phyloP scores from a whole-genome alignment of 1,140 invertebrate species.

The Paraescarpia echinospica region DNA sequence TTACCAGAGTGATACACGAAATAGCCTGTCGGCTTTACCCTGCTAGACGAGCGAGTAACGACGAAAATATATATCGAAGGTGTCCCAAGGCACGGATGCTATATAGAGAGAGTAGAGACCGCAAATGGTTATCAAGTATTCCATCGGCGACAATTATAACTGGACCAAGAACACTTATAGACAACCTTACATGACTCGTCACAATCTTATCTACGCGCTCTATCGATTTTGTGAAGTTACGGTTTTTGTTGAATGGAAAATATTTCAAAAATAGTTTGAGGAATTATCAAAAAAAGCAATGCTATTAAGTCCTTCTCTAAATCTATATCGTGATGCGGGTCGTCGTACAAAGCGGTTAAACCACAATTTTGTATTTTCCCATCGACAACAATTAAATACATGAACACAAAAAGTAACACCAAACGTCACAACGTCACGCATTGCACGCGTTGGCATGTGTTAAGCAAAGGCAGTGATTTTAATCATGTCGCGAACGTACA shows the following conservation, averaged over 20 bases:
- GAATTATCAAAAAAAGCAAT: neutral
- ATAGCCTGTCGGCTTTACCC: no score
- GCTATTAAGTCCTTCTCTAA: neutral
- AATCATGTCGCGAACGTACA: no score
- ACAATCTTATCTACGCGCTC: neutral
- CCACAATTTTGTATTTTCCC: neutral
- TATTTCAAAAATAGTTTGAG: neutral
- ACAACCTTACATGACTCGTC: neutral
- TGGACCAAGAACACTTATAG: neutral
- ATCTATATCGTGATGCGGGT: neutral
- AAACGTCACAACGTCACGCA: neutral
- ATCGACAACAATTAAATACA: neutral
- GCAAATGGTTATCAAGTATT: neutral
- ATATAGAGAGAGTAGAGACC: neutral
- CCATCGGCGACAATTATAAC: neutral
- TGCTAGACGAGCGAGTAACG: no score
- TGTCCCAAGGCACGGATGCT: neutral
- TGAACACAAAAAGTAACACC: neutral
- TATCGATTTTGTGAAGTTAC: neutral
- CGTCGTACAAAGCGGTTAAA: neutral
- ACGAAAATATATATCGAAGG: no score
- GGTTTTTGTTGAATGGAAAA: neutral
- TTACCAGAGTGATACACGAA: neutral
- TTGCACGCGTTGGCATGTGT: neutral
- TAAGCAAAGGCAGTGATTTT: no score